Conservation (phyloP, 2,888 invertebrate species). For the Rhabditoides inermis region DNA sequence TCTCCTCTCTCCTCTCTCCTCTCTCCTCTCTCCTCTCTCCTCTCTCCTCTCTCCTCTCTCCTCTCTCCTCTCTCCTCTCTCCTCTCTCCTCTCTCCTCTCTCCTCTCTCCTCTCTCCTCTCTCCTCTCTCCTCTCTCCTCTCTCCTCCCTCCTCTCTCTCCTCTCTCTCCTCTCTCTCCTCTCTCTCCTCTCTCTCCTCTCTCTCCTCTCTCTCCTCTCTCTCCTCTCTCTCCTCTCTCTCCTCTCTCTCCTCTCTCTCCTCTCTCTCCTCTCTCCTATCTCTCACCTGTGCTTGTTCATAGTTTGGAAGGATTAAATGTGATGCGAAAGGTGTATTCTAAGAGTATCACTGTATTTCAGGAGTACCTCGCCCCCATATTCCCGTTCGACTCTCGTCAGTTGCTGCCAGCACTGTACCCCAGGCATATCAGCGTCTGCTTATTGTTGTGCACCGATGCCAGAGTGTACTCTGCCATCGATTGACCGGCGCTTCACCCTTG, state of each 20-base stretch:
- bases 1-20: slow-evolving; percentile 11
- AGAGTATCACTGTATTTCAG: background rate
- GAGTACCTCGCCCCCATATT: too few species aligned
- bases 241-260: slow-evolving; percentile 16
- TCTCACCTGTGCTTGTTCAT: slow-evolving; percentile 19
- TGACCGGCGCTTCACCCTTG: too few species aligned
- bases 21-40: slow-evolving; percentile 4
- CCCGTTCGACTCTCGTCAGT: too few species aligned
- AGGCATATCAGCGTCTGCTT: too few species aligned
- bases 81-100: slow-evolving; percentile 4
- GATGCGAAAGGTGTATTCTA: background rate
- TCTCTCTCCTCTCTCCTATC: slow-evolving; percentile 4
- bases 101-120: slow-evolving; percentile 4
- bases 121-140: slow-evolving; percentile 8
- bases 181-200: slow-evolving; percentile 10
- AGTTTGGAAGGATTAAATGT: too few species aligned
- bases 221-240: slow-evolving; percentile 14
- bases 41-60: background rate
- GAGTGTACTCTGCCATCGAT: background rate
- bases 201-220: slow-evolving; percentile 13
- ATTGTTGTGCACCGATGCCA: too few species aligned
- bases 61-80: background rate
- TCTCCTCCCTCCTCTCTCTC: slow-evolving; percentile 5
- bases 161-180: slow-evolving; percentile 8
- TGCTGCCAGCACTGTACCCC: too few species aligned